These are phyloP conservation scores for Merops nubicus DNA, from an alignment of 2,113 vertebrate genomes.

Conservation along the genomic window DNA sequence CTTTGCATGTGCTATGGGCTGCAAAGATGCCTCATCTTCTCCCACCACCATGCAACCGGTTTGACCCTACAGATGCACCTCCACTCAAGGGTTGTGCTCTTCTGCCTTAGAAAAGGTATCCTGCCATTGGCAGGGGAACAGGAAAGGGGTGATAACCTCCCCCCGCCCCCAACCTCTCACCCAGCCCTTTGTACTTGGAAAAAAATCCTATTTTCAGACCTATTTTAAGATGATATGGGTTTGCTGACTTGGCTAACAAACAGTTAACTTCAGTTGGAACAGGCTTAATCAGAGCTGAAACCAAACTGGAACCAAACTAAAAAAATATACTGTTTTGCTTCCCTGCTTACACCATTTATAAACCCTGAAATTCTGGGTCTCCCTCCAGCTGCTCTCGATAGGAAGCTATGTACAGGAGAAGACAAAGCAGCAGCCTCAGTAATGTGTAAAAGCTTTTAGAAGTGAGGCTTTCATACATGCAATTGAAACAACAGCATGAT, in stretches of 20 bases:
- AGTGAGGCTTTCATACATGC: neutral
- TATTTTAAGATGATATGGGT: neutral
- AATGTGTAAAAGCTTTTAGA: neutral
- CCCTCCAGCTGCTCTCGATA: neutral
- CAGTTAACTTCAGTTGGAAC: neutral
- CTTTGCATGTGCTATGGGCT: accelerated
- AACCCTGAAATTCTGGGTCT: neutral
- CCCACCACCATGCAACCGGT: too few relatives aligned
- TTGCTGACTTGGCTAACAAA: neutral
- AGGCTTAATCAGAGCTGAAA: neutral
- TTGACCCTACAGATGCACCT: neutral
- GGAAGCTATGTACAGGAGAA: neutral
- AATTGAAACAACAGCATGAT: neutral
- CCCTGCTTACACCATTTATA: neutral
- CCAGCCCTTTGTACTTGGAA: neutral
- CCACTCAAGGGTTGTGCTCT: neutral
- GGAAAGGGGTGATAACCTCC: neutral
- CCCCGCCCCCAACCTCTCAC: neutral
- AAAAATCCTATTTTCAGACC: neutral
- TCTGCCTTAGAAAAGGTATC: neutral
- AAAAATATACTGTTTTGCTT: neutral
- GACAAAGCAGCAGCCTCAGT: neutral
- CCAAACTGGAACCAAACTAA: neutral
- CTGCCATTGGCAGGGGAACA: neutral
- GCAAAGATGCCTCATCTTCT: neutral